A percentile compares a stretch with the other conserved stretches of the same genome.
Conservation (phyloP, 1,140 invertebrate genomes). For the Brachionus asplanchnoidis region DNA sequence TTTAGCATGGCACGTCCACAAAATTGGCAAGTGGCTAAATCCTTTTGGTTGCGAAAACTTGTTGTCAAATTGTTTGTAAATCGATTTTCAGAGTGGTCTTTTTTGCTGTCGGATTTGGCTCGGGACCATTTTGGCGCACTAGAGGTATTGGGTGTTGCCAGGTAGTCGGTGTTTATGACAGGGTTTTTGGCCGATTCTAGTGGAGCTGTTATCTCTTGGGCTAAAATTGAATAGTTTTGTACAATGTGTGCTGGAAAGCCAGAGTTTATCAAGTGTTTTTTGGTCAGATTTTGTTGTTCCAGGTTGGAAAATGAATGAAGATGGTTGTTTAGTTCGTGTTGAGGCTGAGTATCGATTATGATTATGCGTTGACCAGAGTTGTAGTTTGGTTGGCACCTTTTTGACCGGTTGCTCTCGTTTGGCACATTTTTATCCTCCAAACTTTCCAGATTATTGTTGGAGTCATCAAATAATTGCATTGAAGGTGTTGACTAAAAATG, state of each 20-base stretch:
- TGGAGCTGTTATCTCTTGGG: constrained; percentile 31
- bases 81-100: not conserved
- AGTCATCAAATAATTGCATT: constrained; percentile 7
- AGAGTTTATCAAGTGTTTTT: constrained; percentile 8
- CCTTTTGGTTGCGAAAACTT: constrained; percentile 6
- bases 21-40: constrained; percentile 34
- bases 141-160: not conserved
- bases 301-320: not conserved
- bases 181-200: not conserved
- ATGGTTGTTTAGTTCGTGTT: not conserved
- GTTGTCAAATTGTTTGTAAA: not conserved
- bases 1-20: constrained; percentile 38
- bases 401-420: not conserved
- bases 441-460: constrained; percentile 8
- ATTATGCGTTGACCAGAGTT: constrained; percentile 11
- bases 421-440: not conserved
- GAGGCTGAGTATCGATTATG: not conserved
- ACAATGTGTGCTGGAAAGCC: constrained; percentile 24
- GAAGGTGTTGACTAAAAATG: not conserved
- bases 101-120: not conserved
- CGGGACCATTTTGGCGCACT: not conserved
- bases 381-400: not conserved
- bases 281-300: not conserved
- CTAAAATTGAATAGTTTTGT: constrained; percentile 40
- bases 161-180: not conserved